A percentile compares a stretch with the other conserved stretches of the same genome.
Conservation (phyloP, 2,113 vertebrate species). For the Mus pahari region DNA sequence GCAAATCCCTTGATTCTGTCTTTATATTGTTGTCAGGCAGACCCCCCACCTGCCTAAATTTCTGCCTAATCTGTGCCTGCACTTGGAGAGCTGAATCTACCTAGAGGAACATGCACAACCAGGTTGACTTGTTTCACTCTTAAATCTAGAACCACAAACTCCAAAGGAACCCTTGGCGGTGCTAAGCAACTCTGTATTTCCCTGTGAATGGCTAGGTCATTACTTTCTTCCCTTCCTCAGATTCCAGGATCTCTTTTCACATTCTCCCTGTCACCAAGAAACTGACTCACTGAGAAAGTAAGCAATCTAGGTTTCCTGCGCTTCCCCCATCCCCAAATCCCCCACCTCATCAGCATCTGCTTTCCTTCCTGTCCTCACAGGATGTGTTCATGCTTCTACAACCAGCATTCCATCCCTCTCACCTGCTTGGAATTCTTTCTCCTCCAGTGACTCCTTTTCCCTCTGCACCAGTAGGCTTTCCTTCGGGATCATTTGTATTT, state of each 20-base stretch:
- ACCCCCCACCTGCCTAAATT: neutral
- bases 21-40: neutral
- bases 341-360: neutral
- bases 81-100: neutral
- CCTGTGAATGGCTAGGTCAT: neutral
- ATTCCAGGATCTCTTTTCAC: neutral
- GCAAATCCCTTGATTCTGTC: neutral
- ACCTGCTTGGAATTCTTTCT: neutral
- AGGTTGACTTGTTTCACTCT: neutral
- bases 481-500: neutral
- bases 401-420: neutral
- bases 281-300: neutral
- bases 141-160: neutral
- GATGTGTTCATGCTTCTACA: neutral
- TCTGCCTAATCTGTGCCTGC: neutral
- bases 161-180: neutral
- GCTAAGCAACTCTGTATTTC: neutral
- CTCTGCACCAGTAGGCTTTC: neutral
- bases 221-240: neutral
- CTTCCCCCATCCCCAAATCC: neutral
- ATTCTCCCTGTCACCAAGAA: neutral
- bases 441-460: neutral
- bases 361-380: neutral
- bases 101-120: neutral
- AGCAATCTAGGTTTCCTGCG: neutral